Base-by-base conservation (phyloP, 2,797 vertebrate species). In the Hylomyscus alleni region DNA sequence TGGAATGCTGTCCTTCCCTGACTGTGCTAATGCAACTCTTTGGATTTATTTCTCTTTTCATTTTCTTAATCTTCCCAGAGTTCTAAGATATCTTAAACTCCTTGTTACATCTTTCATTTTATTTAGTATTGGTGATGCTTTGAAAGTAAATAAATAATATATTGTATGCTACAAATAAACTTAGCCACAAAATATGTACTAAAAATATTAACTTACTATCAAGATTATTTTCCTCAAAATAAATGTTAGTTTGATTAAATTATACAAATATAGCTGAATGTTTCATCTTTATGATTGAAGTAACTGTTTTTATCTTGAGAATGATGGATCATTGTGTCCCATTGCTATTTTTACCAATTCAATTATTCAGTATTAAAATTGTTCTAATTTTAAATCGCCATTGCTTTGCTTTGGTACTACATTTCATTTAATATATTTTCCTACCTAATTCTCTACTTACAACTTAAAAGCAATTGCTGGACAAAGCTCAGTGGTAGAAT, bases 291-390 rank as follows among this genome's bases (percentile, higher is more conserved):
- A 96, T 93, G 92, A 26, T 82, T 75, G 58, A 91, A 67, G 58
- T 56, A 3, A 58, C 88, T 69, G 14, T 65, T 94, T 94, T 91
- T 22, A 44, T 73, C 52, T 72, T 89, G 62, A 75, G 50, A 92
- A 90, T 80, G 37, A 90, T 94, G 31, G 4, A 52, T 65, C 76
- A 83, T 95, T 72, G 2, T 93, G 31, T 88, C 37, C 78, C 37
- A 50, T 67, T 96, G 26, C 8, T 92, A 85, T 81, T 93, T 96
- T 91, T 90, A 94, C 9, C 37, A 91, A 94, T 72, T 72, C 12
- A 73, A 52, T 58, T 78, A 95, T 95, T 88, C n/a, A 82, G 13
- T 88, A 96, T 94, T 90, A 93, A 87, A n/a, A n/a, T 44, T 87
- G 29, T 77, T 91, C 54, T 87, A 93, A 94, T 75, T 95, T 95